phyloP scores from a whole-genome alignment of 2,888 invertebrate species.

The Oligia fasciuncula region DNA sequence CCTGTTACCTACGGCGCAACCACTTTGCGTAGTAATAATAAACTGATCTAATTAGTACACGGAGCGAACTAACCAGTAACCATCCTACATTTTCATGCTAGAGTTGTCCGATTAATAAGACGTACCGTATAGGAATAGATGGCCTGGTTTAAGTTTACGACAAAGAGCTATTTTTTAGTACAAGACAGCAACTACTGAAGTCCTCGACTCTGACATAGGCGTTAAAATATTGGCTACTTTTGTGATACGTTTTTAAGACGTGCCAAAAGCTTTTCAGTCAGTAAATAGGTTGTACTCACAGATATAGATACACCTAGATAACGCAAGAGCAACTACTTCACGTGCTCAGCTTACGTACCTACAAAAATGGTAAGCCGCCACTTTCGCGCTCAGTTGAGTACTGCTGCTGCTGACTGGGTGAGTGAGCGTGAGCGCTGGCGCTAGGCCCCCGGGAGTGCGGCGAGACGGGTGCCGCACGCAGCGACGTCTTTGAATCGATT shows the following conservation, averaged over 20 bases:
- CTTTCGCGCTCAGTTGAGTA: too few species aligned
- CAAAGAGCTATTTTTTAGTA: slow-evolving; percentile 16
- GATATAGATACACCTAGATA: too few species aligned
- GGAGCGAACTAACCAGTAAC: slow-evolving; percentile 45
- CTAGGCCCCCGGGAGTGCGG: too few species aligned
- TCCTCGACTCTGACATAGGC: slow-evolving; percentile 25
- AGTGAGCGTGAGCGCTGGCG: too few species aligned
- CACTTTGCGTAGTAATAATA: slow-evolving; percentile 53
- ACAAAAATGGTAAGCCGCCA: too few species aligned
- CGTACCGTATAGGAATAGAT: slow-evolving; percentile 21
- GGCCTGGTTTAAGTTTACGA: slow-evolving; percentile 22
- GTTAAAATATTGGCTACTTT: slow-evolving; percentile 23
- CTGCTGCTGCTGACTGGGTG: too few species aligned
- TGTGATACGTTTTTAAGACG: slow-evolving; percentile 5
- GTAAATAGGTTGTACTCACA: not conserved
- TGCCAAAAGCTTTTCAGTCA: slow-evolving; percentile 35
- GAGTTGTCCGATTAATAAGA: slow-evolving; percentile 47
- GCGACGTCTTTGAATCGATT: too few species aligned
- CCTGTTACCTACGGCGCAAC: slow-evolving; percentile 44
- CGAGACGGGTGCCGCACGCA: too few species aligned
- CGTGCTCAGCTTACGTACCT: too few species aligned
- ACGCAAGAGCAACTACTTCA: too few species aligned
- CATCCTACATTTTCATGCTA: slow-evolving; percentile 47
- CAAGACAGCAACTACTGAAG: not conserved
- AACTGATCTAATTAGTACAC: slow-evolving; percentile 62